A percentile compares a stretch with the other conserved stretches of the same genome.
These are phyloP conservation scores for Torymus aiolomorphi DNA, from an alignment of 2,888 invertebrate species.

Conservation along the genomic window DNA sequence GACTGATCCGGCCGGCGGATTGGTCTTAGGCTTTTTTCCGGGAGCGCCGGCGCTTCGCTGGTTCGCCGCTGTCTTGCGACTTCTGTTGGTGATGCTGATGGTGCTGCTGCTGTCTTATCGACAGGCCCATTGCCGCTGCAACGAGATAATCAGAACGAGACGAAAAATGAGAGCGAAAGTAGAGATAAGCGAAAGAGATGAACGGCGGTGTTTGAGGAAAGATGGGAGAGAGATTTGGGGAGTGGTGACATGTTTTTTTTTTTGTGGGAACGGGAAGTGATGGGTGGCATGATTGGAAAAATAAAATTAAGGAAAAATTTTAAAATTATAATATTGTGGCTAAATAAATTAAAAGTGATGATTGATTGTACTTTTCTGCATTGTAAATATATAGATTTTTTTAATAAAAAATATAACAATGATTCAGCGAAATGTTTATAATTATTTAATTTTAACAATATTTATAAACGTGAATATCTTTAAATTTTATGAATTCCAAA, in stretches of 20 bases:
- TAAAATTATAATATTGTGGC: no score
- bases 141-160: constrained; percentile 67
- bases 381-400: no score
- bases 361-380: no score
- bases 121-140: constrained; percentile 72
- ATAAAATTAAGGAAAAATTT: no score
- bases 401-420: no score
- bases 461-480: no score
- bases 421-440: no score
- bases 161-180: constrained; percentile 53
- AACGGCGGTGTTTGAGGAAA: constrained; percentile 1
- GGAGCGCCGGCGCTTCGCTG: constrained; percentile 55
- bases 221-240: constrained; percentile 21
- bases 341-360: no score
- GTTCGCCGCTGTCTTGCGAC: constrained; percentile 21
- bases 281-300: no score
- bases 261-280: no score
- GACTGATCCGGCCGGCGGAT: not conserved
- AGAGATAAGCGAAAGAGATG: constrained; percentile 34
- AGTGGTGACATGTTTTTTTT: not conserved
- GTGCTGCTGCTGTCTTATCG: constrained; percentile 56
- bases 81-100: not conserved
- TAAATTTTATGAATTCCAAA: no score
- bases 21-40: constrained; percentile 59
- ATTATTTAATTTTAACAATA: no score